These are phyloP conservation scores for Pollenia labialis DNA, from an alignment of 2,888 invertebrate genomes.

Conservation along the genomic window DNA sequence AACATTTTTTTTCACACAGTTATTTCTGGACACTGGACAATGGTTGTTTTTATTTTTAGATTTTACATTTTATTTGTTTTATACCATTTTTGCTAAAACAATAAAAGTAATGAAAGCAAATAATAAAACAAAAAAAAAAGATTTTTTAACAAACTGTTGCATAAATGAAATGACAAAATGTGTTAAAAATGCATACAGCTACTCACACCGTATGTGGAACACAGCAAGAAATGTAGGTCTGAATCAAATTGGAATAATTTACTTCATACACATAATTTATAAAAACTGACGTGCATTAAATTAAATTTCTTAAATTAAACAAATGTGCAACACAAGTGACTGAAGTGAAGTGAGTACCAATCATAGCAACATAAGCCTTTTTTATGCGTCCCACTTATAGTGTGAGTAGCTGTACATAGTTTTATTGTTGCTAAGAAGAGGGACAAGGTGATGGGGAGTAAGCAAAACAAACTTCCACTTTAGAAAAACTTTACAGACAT, in stretches of 20 bases:
- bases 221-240: no score
- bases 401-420: constrained; percentile 6
- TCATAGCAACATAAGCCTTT: no score
- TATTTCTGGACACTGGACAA: constrained; percentile 50
- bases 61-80: constrained; percentile 29
- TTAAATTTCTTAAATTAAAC: no score
- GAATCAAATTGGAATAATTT: no score
- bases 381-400: not conserved
- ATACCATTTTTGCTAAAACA: constrained; percentile 41
- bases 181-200: constrained; percentile 68
- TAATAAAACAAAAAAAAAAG: constrained; percentile 14
- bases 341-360: no score
- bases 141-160: constrained; percentile 76
- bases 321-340: no score
- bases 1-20: constrained; percentile 59
- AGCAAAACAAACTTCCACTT: constrained; percentile 9
- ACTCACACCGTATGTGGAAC: not conserved
- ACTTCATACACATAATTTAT: no score
- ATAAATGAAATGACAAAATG: constrained; percentile 81
- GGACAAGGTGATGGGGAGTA: constrained; percentile 36
- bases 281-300: no score
- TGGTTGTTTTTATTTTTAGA: constrained; percentile 34
- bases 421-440: constrained; percentile 18
- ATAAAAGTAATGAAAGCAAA: constrained; percentile 49
- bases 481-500: constrained; percentile 68